Percentiles rank a stretch among this genome's conserved stretches.
Evolutionary conservation across 2,888 invertebrate species (phyloP).

Genomic region (Melitaea athalia): DNA sequence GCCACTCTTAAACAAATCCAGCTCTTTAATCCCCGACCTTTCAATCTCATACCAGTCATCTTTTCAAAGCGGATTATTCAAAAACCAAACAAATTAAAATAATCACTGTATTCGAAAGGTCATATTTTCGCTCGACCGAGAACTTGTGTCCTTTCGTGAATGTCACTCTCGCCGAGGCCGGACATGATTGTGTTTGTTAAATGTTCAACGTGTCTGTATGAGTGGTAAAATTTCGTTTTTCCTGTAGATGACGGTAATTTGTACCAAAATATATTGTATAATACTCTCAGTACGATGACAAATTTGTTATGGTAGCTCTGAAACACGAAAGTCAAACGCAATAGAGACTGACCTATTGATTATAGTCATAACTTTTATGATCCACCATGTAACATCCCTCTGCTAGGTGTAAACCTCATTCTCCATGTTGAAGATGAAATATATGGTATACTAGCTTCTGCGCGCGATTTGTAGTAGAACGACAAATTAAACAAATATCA

Average conservation of each 20-base stretch:
- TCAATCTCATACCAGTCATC: neutral
- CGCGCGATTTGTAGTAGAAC: no score
- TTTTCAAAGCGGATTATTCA: neutral
- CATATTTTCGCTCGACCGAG: slow-evolving; percentile 6
- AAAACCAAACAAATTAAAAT: neutral
- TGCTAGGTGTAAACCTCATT: no score
- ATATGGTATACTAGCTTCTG: no score
- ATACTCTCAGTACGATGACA: no score
- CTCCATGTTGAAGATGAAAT: no score
- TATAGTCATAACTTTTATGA: no score
- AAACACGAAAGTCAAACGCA: no score
- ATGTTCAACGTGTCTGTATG: neutral
- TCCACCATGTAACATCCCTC: no score
- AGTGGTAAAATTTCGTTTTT: neutral
- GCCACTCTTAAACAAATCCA: neutral
- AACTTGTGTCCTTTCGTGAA: slow-evolving; percentile 3
- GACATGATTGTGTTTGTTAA: neutral
- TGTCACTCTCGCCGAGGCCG: slow-evolving; percentile 2
- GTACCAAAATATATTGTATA: no score
- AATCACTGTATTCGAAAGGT: slow-evolving; percentile 2
- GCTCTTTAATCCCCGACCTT: neutral
- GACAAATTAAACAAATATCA: no score
- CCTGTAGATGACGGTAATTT: neutral
- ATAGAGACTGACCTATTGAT: no score
- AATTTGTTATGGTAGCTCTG: no score